These are phyloP conservation scores for Plumapathes pennacea DNA, from an alignment of 92 coral and sea anemone genomes.

Conservation along the genomic window DNA sequence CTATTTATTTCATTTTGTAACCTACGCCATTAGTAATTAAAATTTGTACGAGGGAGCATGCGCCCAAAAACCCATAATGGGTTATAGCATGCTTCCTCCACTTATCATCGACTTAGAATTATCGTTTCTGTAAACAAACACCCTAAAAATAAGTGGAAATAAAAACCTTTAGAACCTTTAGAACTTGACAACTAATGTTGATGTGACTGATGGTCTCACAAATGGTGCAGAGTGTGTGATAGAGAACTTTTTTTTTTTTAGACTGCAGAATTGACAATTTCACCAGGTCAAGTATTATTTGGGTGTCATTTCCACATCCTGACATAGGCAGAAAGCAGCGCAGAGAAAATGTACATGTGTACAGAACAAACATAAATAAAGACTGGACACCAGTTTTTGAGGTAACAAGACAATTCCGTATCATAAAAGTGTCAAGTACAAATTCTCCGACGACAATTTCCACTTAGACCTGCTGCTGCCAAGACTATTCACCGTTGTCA, in stretches of 20 bases:
- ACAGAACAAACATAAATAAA: conserved; percentile 10
- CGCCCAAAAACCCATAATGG: too few relatives aligned
- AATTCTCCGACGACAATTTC: conserved; percentile 48
- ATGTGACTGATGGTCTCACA: conserved; percentile 48
- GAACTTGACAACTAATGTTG: too few relatives aligned
- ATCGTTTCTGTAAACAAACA: too few relatives aligned
- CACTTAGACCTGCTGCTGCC: conserved; percentile 46
- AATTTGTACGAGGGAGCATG: too few relatives aligned
- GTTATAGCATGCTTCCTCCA: too few relatives aligned
- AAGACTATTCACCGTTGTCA: conserved; percentile 61
- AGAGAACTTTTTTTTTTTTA: conserved; percentile 50
- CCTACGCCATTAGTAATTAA: too few relatives aligned
- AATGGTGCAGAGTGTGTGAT: conserved; percentile 61
- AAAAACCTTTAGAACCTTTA: too few relatives aligned
- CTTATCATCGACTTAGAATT: too few relatives aligned
- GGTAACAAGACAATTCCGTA: conserved; percentile 35
- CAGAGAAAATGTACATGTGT: conserved; percentile 36
- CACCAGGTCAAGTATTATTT: conserved; percentile 59
- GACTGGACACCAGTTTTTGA: conserved; percentile 50
- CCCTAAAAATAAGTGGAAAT: too few relatives aligned
- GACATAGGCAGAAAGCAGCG: conserved; percentile 21
- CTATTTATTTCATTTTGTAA: too few relatives aligned
- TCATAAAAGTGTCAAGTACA: conserved; percentile 16
- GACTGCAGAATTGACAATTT: conserved; percentile 42
- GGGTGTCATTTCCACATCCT: conserved; percentile 44